These are phyloP conservation scores for Datnioides undecimradiatus DNA, from an alignment of 2,113 vertebrate genomes.

Conservation along the genomic window DNA sequence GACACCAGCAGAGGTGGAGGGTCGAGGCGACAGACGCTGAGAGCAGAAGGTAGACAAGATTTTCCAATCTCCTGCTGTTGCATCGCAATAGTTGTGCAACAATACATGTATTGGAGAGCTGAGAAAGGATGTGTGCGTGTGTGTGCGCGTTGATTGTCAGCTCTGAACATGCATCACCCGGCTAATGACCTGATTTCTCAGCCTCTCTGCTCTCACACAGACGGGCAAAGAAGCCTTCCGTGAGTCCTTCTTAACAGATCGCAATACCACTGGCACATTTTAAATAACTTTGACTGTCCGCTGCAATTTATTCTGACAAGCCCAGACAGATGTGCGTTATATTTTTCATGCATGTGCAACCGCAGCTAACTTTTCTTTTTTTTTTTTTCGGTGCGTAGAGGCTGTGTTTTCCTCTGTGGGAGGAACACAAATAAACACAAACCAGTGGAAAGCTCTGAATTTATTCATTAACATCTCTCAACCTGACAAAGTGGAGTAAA, in stretches of 20 bases:
- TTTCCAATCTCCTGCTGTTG: background rate
- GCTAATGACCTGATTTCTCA: slow-evolving; percentile 23
- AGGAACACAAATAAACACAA: slow-evolving; percentile 38
- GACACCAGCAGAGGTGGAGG: background rate
- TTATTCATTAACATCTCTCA: slow-evolving; percentile 67
- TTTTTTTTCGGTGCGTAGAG: background rate
- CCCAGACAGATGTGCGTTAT: slow-evolving; percentile 39
- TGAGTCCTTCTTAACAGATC: slow-evolving; percentile 15
- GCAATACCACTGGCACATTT: slow-evolving; percentile 36
- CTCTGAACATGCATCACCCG: slow-evolving; percentile 19
- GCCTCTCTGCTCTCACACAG: background rate
- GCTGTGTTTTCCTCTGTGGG: slow-evolving; percentile 18
- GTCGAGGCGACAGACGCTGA: background rate
- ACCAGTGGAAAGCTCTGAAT: slow-evolving; percentile 41
- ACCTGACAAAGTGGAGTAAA: slow-evolving; percentile 67
- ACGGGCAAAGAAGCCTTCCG: background rate
- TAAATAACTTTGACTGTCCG: slow-evolving; percentile 35
- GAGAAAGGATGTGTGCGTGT: background rate
- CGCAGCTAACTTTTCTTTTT: slow-evolving; percentile 17
- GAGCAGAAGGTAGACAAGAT: background rate
- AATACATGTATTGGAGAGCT: background rate
- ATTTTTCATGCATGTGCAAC: slow-evolving; percentile 60
- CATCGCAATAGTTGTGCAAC: background rate
- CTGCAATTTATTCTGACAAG: slow-evolving; percentile 44
- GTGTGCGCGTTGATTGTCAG: background rate